A percentile compares a stretch with the other conserved stretches of the same genome.
These are phyloP conservation scores for Mythimna loreyi DNA, from an alignment of 2,888 invertebrate species.

Conservation along the genomic window DNA sequence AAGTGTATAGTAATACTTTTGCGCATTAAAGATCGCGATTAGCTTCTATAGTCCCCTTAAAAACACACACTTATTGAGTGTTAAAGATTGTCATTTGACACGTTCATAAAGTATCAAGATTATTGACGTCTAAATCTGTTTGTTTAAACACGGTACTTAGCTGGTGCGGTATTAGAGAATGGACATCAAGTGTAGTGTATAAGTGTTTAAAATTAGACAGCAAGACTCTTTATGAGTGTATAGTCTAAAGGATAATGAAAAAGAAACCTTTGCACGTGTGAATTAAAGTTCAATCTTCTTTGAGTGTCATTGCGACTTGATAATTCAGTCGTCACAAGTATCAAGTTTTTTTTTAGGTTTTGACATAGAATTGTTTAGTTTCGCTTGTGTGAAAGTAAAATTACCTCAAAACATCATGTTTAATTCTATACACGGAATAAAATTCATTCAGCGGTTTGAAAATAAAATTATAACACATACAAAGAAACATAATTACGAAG, in stretches of 20 bases:
- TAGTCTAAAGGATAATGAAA: background rate
- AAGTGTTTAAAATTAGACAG: conserved; percentile 43
- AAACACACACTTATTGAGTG: conserved; percentile 11
- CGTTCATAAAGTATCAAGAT: conserved; percentile 43
- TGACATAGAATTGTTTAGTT: no score
- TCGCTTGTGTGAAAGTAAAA: no score
- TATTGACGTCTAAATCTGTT: conserved; percentile 42
- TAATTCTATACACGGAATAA: no score
- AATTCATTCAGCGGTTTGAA: no score
- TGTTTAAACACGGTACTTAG: conserved; percentile 36
- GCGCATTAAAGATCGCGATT: no score
- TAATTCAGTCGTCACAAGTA: no score
- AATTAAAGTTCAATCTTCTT: background rate
- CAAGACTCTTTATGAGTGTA: background rate
- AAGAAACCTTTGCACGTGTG: background rate
- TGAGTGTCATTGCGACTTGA: no score
- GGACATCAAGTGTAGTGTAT: conserved; percentile 19
- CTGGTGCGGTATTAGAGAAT: background rate
- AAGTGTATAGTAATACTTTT: no score
- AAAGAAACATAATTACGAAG: no score
- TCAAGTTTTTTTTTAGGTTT: background rate
- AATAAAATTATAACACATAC: no score
- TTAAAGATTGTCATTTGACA: conserved; percentile 26
- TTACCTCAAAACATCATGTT: no score
- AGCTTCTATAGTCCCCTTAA: background rate